A percentile compares a stretch with the other conserved stretches of the same genome.
Evolutionary conservation across 1,140 invertebrate species (phyloP).

Genomic region (Octopus sinensis): DNA sequence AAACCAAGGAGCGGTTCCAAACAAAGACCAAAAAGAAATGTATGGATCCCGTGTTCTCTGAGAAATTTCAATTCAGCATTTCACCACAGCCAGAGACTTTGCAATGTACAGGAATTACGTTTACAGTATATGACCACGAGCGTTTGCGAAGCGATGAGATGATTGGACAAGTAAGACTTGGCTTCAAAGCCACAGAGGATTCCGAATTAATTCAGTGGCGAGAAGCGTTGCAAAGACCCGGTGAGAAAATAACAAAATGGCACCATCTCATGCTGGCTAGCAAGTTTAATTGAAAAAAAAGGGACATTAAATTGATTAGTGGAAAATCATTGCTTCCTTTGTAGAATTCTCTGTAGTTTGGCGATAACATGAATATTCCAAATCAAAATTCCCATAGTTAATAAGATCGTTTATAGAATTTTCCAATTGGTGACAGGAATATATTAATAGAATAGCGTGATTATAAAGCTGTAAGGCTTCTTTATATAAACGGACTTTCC

Average conservation of each 20-base stretch:
- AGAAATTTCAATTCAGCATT: slow-evolving; percentile 44
- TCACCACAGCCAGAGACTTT: slow-evolving; percentile 37
- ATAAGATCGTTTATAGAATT: no score
- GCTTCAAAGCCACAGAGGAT: slow-evolving; percentile 35
- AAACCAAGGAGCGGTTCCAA: slow-evolving; percentile 25
- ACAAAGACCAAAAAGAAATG: slow-evolving; percentile 43
- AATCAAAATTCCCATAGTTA: no score
- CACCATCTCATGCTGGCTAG: slow-evolving; percentile 26
- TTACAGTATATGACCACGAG: slow-evolving; percentile 48
- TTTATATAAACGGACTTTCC: no score
- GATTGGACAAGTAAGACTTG: slow-evolving; percentile 48
- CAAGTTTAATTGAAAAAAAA: neutral
- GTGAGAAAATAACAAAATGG: slow-evolving; percentile 29
- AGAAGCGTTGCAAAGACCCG: slow-evolving; percentile 30
- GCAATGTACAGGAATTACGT: slow-evolving; percentile 35
- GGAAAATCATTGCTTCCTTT: no score
- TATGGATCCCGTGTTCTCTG: slow-evolving; percentile 46
- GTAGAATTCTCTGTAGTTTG: no score
- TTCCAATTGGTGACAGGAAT: no score
- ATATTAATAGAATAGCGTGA: no score
- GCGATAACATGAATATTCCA: no score
- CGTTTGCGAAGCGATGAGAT: slow-evolving; percentile 45
- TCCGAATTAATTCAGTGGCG: slow-evolving; percentile 41
- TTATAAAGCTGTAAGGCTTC: no score
- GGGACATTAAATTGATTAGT: no score